Evolutionary conservation across 1,140 invertebrate species (phyloP).

Genomic region (Phortica variegata): DNA sequence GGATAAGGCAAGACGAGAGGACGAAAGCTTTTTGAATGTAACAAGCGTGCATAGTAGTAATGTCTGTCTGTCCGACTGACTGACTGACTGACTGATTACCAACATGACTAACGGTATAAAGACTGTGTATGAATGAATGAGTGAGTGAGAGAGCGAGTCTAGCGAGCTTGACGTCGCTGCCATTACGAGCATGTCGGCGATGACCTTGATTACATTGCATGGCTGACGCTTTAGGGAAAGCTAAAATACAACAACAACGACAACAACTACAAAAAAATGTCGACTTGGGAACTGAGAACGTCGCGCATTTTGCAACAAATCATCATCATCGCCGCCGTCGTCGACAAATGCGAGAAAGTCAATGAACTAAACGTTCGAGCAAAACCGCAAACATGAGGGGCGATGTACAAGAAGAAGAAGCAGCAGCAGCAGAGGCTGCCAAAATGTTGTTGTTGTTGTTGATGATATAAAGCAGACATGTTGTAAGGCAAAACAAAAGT

Average conservation of each 20-base stretch:
- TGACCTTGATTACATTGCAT: constrained; percentile 49
- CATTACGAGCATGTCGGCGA: constrained; percentile 11
- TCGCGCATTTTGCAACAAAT: constrained; percentile 33
- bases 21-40: constrained; percentile 33
- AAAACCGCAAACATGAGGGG: no score
- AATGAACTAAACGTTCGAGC: constrained; percentile 41
- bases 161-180: constrained; percentile 8
- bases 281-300: constrained; percentile 17
- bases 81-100: constrained; percentile 40
- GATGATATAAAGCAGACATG: no score
- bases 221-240: constrained; percentile 17
- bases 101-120: no score
- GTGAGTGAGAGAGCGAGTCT: constrained; percentile 14
- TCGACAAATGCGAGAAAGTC: constrained; percentile 43
- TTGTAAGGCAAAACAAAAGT: no score
- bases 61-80: neutral
- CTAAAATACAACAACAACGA: constrained; percentile 37
- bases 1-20: constrained; percentile 31
- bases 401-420: no score
- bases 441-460: no score
- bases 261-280: constrained; percentile 29
- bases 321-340: constrained; percentile 25
- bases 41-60: constrained; percentile 19
- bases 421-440: no score
- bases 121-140: constrained; percentile 33